These are phyloP conservation scores for Mimumesa dahlbomi DNA, from an alignment of 2,888 invertebrate species.

Conservation along the genomic window DNA sequence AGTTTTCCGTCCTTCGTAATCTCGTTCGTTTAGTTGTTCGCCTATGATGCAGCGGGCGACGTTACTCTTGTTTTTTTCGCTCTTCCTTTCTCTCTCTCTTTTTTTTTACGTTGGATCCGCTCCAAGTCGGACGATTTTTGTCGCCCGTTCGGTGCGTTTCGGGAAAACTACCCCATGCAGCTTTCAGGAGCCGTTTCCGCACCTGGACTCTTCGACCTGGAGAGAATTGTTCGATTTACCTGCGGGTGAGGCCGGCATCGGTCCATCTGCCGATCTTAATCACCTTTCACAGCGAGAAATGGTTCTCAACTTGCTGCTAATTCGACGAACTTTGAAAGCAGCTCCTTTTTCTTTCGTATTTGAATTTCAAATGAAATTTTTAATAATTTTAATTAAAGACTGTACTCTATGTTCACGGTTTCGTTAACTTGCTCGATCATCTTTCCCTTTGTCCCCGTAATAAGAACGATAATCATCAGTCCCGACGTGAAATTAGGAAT, in stretches of 20 bases:
- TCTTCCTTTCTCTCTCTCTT: constrained; percentile 7
- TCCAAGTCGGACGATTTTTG: constrained; percentile 48
- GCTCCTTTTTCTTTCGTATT: too few relatives aligned
- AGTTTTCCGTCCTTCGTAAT: background rate
- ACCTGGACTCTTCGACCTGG: constrained; percentile 19
- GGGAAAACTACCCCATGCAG: constrained; percentile 7
- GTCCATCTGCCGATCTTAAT: constrained; percentile 38
- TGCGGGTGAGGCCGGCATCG: constrained; percentile 3
- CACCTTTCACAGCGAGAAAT: background rate
- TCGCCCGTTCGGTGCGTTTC: constrained; percentile 3
- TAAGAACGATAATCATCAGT: too few relatives aligned
- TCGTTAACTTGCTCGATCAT: too few relatives aligned
- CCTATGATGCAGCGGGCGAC: constrained; percentile 1
- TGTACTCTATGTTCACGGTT: too few relatives aligned
- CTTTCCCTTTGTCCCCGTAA: too few relatives aligned
- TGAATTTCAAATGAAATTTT: too few relatives aligned
- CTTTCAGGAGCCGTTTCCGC: background rate
- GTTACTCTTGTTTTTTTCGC: too few relatives aligned
- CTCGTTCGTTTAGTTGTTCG: constrained; percentile 10
- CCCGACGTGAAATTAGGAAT: too few relatives aligned
- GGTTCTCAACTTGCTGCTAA: constrained; percentile 12
- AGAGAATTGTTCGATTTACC: constrained; percentile 36
- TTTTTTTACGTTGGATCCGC: constrained; percentile 29
- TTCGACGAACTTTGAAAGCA: background rate
- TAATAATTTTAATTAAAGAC: too few relatives aligned